These are phyloP conservation scores for Phalera bucephala DNA, from an alignment of 2,888 invertebrate genomes.

Conservation along the genomic window DNA sequence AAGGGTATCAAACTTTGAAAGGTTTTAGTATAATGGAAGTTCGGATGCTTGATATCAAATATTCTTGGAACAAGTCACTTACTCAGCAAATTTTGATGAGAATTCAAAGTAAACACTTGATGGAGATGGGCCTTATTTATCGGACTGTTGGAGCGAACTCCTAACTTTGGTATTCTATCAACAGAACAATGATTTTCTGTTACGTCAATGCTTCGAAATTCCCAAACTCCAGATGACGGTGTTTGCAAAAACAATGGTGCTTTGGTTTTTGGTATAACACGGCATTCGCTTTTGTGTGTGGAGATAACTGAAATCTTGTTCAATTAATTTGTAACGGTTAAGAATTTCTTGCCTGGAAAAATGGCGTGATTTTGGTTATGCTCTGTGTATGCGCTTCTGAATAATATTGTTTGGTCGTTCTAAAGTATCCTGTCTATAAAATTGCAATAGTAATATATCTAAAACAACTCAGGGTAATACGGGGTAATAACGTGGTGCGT, in stretches of 20 bases:
- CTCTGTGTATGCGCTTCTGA: too few species aligned
- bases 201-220: conserved; percentile 6
- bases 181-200: conserved; percentile 28
- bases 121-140: conserved; percentile 37
- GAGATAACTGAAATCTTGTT: conserved; percentile 2
- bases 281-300: conserved; percentile 1
- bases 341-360: neutral
- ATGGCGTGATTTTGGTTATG: neutral
- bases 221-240: conserved; percentile 11
- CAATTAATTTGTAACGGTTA: conserved; percentile 1
- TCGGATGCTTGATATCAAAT: conserved; percentile 10
- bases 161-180: conserved; percentile 32
- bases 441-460: too few species aligned
- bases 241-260: conserved; percentile 19
- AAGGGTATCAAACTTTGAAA: too few species aligned
- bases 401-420: too few species aligned
- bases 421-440: too few species aligned
- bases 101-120: conserved; percentile 44
- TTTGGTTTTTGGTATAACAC: conserved; percentile 9
- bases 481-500: too few species aligned
- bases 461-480: too few species aligned
- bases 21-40: conserved; percentile 5
- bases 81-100: conserved; percentile 41
- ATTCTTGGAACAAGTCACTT: conserved; percentile 36
- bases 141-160: conserved; percentile 26